phyloP scores from a whole-genome alignment of 2,797 vertebrate genomes.

The Crypturellus tataupa region DNA sequence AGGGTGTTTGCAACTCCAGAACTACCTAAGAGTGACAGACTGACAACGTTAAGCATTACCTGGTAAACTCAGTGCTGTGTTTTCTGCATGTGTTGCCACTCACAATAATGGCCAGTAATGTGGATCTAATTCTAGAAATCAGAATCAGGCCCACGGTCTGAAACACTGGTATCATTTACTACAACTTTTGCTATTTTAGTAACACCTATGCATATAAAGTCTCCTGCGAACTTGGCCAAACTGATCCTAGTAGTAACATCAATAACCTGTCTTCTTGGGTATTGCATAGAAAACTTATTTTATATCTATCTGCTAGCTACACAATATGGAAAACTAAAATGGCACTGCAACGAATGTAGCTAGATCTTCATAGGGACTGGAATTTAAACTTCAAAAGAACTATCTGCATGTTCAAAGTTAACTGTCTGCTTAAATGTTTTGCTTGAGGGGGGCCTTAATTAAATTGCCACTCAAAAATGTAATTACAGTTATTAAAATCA shows the following conservation, averaged over 20 bases:
- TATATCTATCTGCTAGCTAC: background rate
- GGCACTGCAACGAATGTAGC: background rate
- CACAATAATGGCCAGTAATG: background rate
- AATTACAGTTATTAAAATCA: slow-evolving; percentile 67
- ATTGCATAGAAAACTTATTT: background rate
- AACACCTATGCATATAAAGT: background rate
- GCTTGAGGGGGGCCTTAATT: slow-evolving; percentile 30
- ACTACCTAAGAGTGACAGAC: background rate
- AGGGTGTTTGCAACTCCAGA: background rate
- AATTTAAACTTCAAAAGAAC: slow-evolving; percentile 49
- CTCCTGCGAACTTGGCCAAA: background rate
- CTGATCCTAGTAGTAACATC: background rate
- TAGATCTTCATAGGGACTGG: background rate
- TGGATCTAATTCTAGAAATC: background rate
- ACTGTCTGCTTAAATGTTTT: slow-evolving; percentile 32
- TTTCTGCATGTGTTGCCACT: background rate
- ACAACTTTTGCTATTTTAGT: background rate
- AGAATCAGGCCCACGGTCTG: background rate
- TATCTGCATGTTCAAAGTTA: slow-evolving; percentile 24
- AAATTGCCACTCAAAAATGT: slow-evolving; percentile 31
- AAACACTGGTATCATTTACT: background rate
- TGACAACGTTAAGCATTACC: background rate
- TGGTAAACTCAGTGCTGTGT: background rate
- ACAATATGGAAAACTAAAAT: background rate
- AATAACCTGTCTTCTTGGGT: background rate